A percentile compares a stretch with the other conserved stretches of the same genome.
Evolutionary conservation across 2,888 invertebrate genomes (phyloP).

Genomic region (Synergus gifuensis): DNA sequence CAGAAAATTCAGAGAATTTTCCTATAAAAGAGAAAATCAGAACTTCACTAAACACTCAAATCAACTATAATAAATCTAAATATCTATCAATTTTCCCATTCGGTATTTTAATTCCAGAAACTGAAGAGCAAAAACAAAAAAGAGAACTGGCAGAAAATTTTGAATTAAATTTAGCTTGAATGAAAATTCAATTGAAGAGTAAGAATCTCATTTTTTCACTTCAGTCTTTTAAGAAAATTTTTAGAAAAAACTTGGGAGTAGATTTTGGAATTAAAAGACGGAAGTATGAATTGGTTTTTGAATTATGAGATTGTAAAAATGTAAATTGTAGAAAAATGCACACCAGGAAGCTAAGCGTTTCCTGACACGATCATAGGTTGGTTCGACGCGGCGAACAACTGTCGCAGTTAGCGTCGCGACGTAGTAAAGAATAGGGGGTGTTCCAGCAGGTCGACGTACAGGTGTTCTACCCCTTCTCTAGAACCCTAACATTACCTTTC

Average conservation of each 20-base stretch:
- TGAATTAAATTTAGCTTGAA: background rate
- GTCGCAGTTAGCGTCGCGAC: slow-evolving; percentile 67
- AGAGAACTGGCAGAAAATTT: background rate
- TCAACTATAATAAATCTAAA: background rate
- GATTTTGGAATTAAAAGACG: background rate
- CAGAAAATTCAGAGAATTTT: slow-evolving; percentile 28
- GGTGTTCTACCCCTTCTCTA: slow-evolving; percentile 68
- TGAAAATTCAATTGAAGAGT: background rate
- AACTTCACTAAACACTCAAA: slow-evolving; percentile 10
- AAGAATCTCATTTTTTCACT: background rate
- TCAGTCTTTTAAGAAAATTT: background rate
- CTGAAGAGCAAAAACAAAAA: background rate
- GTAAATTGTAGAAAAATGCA: slow-evolving; percentile 18
- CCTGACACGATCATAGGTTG: slow-evolving; percentile 58
- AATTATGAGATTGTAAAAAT: background rate
- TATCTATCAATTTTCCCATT: background rate
- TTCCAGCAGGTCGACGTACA: slow-evolving; percentile 65
- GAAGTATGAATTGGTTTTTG: background rate
- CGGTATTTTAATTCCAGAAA: background rate
- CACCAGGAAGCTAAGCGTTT: slow-evolving; percentile 37
- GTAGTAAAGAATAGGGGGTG: slow-evolving; percentile 59
- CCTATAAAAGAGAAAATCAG: background rate
- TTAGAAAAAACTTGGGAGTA: background rate
- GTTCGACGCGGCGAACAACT: slow-evolving; percentile 63
- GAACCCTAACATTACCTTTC: slow-evolving; percentile 9